Percentiles rank a stretch among this genome's conserved stretches.
Conservation (phyloP, 2,888 invertebrate species). For the Eupsilia transversa region DNA sequence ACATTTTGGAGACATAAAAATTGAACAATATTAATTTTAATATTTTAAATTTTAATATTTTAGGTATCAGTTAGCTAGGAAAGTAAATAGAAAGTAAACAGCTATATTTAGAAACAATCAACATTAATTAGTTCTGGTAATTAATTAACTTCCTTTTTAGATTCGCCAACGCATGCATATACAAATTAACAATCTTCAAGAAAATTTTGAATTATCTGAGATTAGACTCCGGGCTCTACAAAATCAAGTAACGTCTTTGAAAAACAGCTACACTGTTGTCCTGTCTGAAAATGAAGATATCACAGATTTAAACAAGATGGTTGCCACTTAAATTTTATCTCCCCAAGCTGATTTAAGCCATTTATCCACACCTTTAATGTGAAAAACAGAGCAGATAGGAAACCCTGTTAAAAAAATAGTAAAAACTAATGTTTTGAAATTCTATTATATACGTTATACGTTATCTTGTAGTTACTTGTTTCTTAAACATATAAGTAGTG, state of each 20-base stretch:
- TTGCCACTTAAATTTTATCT: constrained; percentile 33
- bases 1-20: neutral
- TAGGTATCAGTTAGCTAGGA: constrained; percentile 24
- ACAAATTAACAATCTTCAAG: constrained; percentile 92
- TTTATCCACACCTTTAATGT: constrained; percentile 1
- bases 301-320: constrained; percentile 59
- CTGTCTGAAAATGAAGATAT: constrained; percentile 76
- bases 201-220: constrained; percentile 93
- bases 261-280: constrained; percentile 82
- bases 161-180: constrained; percentile 93
- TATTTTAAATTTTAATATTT: constrained; percentile 17
- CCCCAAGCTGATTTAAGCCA: constrained; percentile 9
- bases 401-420: constrained; percentile 33
- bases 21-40: constrained; percentile 19
- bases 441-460: constrained; percentile 10
- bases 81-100: constrained; percentile 36
- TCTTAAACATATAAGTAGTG: constrained; percentile 28
- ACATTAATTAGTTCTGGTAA: constrained; percentile 25
- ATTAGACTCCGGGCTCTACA: constrained; percentile 91
- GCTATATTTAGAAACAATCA: constrained; percentile 13
- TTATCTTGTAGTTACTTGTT: constrained; percentile 3
- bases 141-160: constrained; percentile 74
- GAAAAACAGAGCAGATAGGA: neutral
- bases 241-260: constrained; percentile 92
- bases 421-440: constrained; percentile 36